A percentile compares a stretch with the other conserved stretches of the same genome.
Conservation (phyloP, 2,797 vertebrate species). For the Intellagama lesueurii region DNA sequence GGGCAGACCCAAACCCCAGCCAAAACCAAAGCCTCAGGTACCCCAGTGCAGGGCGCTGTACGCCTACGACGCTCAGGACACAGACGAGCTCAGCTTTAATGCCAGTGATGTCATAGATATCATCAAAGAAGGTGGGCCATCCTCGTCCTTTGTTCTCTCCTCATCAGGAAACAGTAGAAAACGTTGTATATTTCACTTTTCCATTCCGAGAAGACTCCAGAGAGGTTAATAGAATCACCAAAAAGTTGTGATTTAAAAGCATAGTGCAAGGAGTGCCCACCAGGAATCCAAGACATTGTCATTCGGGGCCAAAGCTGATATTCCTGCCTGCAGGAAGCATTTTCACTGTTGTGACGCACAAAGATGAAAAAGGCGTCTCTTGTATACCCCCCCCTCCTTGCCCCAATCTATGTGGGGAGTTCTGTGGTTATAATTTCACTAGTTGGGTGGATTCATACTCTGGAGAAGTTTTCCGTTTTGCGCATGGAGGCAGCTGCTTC, state of each 20-base stretch:
- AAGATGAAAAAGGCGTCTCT: too few species aligned
- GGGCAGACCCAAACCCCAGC: conserved; percentile 93
- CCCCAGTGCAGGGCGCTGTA: conserved; percentile 97
- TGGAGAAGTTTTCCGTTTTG: too few species aligned
- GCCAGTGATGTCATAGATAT: conserved; percentile 94
- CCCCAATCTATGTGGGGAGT: too few species aligned
- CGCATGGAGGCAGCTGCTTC: too few species aligned
- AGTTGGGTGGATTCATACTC: too few species aligned
- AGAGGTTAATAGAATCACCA: not conserved
- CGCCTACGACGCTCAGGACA: conserved; percentile 98
- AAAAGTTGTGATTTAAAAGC: not conserved
- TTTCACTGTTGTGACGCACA: too few species aligned
- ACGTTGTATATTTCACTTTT: not conserved
- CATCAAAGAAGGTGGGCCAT: conserved; percentile 89
- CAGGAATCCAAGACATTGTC: too few species aligned
- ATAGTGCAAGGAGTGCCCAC: not conserved
- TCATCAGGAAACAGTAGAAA: not conserved
- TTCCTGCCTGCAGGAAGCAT: not conserved
- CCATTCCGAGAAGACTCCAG: not conserved
- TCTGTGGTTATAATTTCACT: too few species aligned
- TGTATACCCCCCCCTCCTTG: too few species aligned
- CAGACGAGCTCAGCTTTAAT: conserved; percentile 98
- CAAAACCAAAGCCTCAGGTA: conserved; percentile 97
- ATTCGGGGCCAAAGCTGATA: not conserved
- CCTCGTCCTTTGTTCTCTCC: not conserved